Evolutionary conservation across 2,888 invertebrate species (phyloP), one percentile per base, ranked within the genome.

Genomic region (Luffia ferchaultella): DNA sequence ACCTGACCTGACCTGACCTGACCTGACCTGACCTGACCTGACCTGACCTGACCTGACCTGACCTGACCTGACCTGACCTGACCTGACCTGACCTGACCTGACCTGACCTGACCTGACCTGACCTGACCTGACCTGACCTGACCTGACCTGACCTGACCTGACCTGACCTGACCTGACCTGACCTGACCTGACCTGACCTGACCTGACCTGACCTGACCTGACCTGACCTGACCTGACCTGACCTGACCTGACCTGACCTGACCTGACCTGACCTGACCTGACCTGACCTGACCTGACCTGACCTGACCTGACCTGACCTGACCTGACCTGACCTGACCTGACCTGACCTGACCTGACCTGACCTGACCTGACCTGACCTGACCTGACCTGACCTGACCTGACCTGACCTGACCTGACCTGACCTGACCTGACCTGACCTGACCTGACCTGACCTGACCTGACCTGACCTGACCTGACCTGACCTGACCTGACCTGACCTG

Each of bases 401-500:
- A 20, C 46, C 46, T 46, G 20, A 20, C 46, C 46, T 46, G 20
- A 20, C 46, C 46, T 46, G 20, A 20, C 46, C 46, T 46, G 20
- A 20, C 46, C 46, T 46, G 20, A 20, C 46, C 46, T 46, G 20
- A 20, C 46, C 46, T 46, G 20, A 20, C 46, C 46, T 46, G 20
- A 20, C 46, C 46, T 46, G 20, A 20, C 46, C 46, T 46, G 20
- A 20, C 46, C 46, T 46, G 55, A 55, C 57, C 56, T 54, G 56
- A 56, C 57, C 57, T 57, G 58, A 58, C 59, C 57, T 56, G 58
- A 57, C 60, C 57, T 58, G 58, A 57, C 59, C 58, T 57, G 58
- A 58, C 59, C 59, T 58, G 58, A 58, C 60, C 57, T 56, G 55
- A 55, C 57, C 58, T 57, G 55, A 56, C 57, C 56, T 54, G 57